A percentile compares a stretch with the other conserved stretches of the same genome.
Evolutionary conservation across 2,113 vertebrate species (phyloP).

Genomic region (Pao palembangensis): DNA sequence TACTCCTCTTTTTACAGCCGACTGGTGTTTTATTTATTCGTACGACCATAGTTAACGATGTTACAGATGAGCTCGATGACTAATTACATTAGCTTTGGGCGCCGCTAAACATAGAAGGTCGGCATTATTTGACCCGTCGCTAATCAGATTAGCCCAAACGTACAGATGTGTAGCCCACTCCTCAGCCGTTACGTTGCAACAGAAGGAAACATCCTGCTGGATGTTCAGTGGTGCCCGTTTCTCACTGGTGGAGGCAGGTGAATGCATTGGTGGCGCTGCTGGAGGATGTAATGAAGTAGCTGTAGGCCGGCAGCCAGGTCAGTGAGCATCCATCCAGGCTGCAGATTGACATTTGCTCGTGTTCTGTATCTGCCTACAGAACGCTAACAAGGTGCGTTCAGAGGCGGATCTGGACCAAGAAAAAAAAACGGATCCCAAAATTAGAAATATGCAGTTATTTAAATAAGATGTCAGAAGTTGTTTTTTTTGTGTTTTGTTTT

Average conservation of each 20-base stretch:
- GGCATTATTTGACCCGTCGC: constrained; percentile 40
- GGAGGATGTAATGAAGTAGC: constrained; percentile 52
- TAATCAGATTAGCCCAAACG: constrained; percentile 27
- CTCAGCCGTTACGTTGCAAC: constrained; percentile 1
- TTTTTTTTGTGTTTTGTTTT: neutral
- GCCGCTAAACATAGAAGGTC: constrained; percentile 33
- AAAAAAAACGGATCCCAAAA: neutral
- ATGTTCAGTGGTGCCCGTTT: constrained; percentile 41
- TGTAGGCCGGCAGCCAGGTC: constrained; percentile 62
- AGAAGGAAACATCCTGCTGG: constrained; percentile 40
- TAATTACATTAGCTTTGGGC: constrained; percentile 37
- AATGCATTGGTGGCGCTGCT: constrained; percentile 36
- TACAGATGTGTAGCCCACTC: constrained; percentile 26
- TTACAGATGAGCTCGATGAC: constrained; percentile 20
- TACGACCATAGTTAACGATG: constrained; percentile 10
- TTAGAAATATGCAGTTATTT: neutral
- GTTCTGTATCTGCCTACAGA: neutral
- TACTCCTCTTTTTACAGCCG: constrained; percentile 18
- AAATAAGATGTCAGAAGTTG: no score
- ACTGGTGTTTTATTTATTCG: constrained; percentile 34
- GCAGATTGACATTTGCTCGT: constrained; percentile 54
- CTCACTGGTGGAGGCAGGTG: constrained; percentile 45
- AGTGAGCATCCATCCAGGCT: constrained; percentile 62
- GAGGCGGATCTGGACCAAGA: neutral
- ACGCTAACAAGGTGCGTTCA: neutral